Base-by-base conservation (phyloP, 2,888 invertebrate genomes). In the Julus scandinavius region DNA sequence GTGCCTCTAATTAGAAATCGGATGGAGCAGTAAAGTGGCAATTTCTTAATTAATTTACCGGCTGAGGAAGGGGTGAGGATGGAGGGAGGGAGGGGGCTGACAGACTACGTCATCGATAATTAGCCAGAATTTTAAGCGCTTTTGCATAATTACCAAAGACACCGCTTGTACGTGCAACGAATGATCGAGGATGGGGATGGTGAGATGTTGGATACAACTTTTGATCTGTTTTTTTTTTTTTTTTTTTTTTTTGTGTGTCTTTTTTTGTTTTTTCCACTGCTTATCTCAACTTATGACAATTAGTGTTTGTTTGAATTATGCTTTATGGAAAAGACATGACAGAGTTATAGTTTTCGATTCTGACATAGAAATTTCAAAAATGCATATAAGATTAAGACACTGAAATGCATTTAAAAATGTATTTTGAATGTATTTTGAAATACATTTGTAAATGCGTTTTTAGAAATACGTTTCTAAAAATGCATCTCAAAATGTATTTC, bases 1-100 rank as follows among this genome's bases (percentile, higher is more conserved):
- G 80, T 80, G 80, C 80, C 80, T 80, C 80, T 80, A 80, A 80
- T 80, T 80, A 80, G 80, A 80, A 80, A 80, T 80, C 80, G 80
- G 80, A 80, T 80, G 80, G 80, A 38, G 80, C 80, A 80, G 80
- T 80, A 80, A 80, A 80, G 80, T 80, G 80, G 80, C 80, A 80
- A 80, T 80, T 80, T 80, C 80, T 80, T 80, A 80, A 80, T 80
- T 80, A 80, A 80, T 80, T 80, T 80, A 80, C 80, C 80, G 80
- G 80, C 80, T 80, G 80, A 80, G 80, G 80, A 80, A 17, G 80
- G 80, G 80, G 80, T 80, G 80, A n/a, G n/a, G n/a, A n/a, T n/a
- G n/a, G n/a, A n/a, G n/a, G n/a, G n/a, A n/a, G 80, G 29, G 72
- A n/a, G 72, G 80, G 54, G 15, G 80, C 6, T 29, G 80, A 29